These are phyloP conservation scores for Dione juno DNA, from an alignment of 2,888 invertebrate genomes.

Conservation along the genomic window DNA sequence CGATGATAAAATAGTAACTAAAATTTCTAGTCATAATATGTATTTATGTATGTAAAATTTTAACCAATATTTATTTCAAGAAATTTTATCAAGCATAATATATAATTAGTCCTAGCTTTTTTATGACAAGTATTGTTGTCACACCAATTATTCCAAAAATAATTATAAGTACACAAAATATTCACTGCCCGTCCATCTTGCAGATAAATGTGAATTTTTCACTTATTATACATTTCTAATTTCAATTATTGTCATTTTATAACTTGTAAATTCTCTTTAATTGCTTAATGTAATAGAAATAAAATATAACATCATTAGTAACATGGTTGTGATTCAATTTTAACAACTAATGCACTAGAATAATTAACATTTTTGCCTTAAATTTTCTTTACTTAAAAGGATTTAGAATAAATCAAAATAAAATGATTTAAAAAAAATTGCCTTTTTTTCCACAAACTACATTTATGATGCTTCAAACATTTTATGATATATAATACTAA, in stretches of 20 bases:
- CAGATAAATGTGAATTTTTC: conserved; percentile 1
- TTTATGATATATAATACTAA: not conserved
- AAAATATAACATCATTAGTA: conserved; percentile 7
- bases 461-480: not conserved
- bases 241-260: not conserved
- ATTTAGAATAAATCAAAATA: conserved; percentile 17
- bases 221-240: not conserved
- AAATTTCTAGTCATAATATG: conserved; percentile 29
- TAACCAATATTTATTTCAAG: conserved; percentile 3
- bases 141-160: not conserved
- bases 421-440: not conserved
- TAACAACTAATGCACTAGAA: conserved; percentile 13
- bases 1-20: not conserved
- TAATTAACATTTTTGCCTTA: conserved; percentile 10
- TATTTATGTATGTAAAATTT: not conserved
- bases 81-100: not conserved
- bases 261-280: not conserved
- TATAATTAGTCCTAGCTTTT: conserved; percentile 2
- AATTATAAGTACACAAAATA: not conserved
- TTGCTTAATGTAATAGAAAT: conserved; percentile 1
- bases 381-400: conserved; percentile 13
- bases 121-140: conserved; percentile 15
- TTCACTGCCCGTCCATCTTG: conserved; percentile 26
- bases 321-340: conserved; percentile 30
- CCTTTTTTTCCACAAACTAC: conserved; percentile 13